phyloP scores from a whole-genome alignment of 2,797 vertebrate species.

The Melanotaenia boesemani region DNA sequence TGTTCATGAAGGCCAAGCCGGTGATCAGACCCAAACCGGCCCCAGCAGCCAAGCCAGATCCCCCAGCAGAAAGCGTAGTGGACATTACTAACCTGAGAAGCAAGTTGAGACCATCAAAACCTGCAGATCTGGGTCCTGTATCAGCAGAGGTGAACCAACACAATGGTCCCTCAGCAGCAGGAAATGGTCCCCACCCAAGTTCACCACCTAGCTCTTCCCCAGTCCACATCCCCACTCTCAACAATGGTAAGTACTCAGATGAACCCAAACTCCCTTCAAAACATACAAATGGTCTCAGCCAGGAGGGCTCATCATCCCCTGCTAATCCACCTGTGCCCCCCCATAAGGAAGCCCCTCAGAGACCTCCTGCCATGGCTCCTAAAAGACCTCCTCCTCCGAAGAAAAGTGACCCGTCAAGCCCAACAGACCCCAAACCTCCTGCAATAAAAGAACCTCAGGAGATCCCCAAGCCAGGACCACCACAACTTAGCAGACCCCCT shows the following conservation, averaged over 20 bases:
- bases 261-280: conserved; percentile 83
- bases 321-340: conserved; percentile 77
- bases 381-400: conserved; percentile 96
- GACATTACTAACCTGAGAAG: conserved; percentile 95
- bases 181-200: conserved; percentile 48
- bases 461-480: conserved; percentile 50
- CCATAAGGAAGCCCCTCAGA: conserved; percentile 86
- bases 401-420: conserved; percentile 83
- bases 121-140: conserved; percentile 79
- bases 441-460: conserved; percentile 82
- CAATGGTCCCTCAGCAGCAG: conserved; percentile 40
- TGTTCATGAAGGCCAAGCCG: conserved; percentile 90
- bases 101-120: conserved; percentile 92
- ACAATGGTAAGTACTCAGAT: conserved; percentile 59
- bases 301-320: conserved; percentile 77
- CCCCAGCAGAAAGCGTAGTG: conserved; percentile 86
- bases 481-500: conserved; percentile 84
- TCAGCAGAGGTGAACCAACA: conserved; percentile 77
- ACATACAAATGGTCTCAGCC: conserved; percentile 84
- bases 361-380: conserved; percentile 87
- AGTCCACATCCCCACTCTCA: conserved; percentile 61
- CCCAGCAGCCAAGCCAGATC: conserved; percentile 86
- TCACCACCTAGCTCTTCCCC: conserved; percentile 51
- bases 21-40: conserved; percentile 91
- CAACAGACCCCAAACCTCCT: conserved; percentile 79